Base-by-base conservation (phyloP, 1,140 invertebrate species). In the Micrasema minimum region DNA sequence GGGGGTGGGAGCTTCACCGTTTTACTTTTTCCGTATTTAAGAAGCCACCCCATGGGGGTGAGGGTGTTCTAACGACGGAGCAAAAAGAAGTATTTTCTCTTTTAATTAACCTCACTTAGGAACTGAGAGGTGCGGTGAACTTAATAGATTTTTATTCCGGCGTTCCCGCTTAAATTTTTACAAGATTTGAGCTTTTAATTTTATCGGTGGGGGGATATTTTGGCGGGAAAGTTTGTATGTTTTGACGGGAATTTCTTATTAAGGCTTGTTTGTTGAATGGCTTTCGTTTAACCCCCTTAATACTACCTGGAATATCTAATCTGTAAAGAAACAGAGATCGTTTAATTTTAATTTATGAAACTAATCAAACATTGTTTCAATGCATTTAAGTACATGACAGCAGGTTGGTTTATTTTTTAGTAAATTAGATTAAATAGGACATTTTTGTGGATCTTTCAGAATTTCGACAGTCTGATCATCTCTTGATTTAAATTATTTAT, bases 41-140 rank as follows among this genome's bases (percentile, higher is more conserved):
- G 26, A 7, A 31, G 7, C 26, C 26, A 4, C 26, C 26, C 26
- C 26, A 22, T 6, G 26, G 31, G 9, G 37, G 31, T 1, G 48
- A 20, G 31, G 64, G 38, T 48, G n/a, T 9, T 14, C 31, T 73
- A 69, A 72, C 71, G 68, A 74, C 68, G 45, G 55, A 69, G 72
- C 53, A 57, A 62, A 64, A 72, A 75, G 74, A 75, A 75, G 74
- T 75, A 70, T 75, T 75, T 75, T 75, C 74, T 26, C 74, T 75
- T 75, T 75, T 75, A 75, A 75, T 75, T 75, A 75, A 75, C 74
- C 74, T 75, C 74, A 75, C 74, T 75, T 75, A 75, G 74, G 45
- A 66, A 69, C 41, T 50, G 66, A 69, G 61, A 69, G 73, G 69
- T 50, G 73, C 66, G 73, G 69, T 69, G 73, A 69, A 69, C 69